Percentiles rank a stretch among this genome's conserved stretches.
Conservation (phyloP, 2,113 vertebrate species). For the Hippolais icterina region DNA sequence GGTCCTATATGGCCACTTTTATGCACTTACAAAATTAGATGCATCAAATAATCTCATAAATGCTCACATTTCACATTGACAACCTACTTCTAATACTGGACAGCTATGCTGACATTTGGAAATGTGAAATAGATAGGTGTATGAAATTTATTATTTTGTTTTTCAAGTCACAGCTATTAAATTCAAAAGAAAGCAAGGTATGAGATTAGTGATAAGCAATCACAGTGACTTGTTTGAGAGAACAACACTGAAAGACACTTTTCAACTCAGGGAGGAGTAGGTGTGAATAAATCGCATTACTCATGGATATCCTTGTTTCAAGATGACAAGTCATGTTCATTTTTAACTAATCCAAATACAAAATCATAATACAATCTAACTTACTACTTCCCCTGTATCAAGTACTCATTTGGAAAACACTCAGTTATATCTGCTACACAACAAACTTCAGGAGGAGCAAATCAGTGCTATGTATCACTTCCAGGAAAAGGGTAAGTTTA, state of each 20-base stretch:
- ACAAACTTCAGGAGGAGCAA: not conserved
- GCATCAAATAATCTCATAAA: not conserved
- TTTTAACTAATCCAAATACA: not conserved
- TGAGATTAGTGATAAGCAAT: not conserved
- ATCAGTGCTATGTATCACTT: not conserved
- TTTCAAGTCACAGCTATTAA: not conserved
- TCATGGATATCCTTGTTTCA: not conserved
- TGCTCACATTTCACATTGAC: not conserved
- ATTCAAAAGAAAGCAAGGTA: not conserved
- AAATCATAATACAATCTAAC: not conserved
- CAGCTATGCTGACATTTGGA: not conserved
- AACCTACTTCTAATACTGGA: not conserved
- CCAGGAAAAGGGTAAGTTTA: not conserved
- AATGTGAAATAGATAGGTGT: not conserved
- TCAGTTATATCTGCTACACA: not conserved
- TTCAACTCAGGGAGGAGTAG: not conserved
- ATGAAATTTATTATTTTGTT: not conserved
- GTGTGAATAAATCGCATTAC: not conserved
- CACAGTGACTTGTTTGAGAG: not conserved
- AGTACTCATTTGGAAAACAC: not conserved
- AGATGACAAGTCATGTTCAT: not conserved
- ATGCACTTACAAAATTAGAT: not conserved
- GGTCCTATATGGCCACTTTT: not conserved
- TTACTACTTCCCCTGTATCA: not conserved
- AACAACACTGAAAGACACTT: not conserved